These are phyloP conservation scores for Hippoglossus stenolepis DNA, from an alignment of 2,113 vertebrate genomes.

Conservation along the genomic window DNA sequence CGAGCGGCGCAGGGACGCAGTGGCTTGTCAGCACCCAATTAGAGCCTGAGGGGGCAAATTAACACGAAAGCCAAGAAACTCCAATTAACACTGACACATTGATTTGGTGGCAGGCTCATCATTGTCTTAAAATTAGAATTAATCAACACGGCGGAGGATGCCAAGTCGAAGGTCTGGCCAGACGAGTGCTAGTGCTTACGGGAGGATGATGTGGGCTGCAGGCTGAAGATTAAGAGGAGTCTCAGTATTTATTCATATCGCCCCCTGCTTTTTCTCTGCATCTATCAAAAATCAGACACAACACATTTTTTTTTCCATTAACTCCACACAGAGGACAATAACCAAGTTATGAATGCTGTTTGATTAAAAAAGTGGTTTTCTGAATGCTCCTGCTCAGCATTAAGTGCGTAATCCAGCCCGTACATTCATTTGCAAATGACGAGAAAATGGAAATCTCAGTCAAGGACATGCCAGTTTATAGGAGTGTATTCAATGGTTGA, in stretches of 20 bases:
- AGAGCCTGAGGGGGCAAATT: conserved; percentile 64
- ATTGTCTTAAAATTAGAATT: conserved; percentile 77
- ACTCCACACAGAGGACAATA: conserved; percentile 24
- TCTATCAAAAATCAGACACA: conserved; percentile 19
- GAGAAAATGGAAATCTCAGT: conserved; percentile 30
- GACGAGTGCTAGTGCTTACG: conserved; percentile 9
- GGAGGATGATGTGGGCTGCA: conserved; percentile 19
- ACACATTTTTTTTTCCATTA: conserved; percentile 30
- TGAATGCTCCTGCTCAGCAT: not conserved
- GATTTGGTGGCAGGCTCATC: conserved; percentile 70
- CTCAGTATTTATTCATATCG: conserved; percentile 12
- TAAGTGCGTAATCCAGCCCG: conserved; percentile 19
- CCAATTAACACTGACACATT: conserved; percentile 77
- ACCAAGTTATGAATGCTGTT: conserved; percentile 12
- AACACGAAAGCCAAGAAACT: conserved; percentile 66
- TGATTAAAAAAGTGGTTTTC: conserved; percentile 13
- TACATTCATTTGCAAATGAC: conserved; percentile 21
- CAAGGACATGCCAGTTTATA: conserved; percentile 28
- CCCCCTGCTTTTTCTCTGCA: not conserved
- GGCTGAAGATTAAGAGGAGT: conserved; percentile 37
- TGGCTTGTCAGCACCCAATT: conserved; percentile 68
- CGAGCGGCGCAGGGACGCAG: conserved; percentile 36
- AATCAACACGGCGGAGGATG: conserved; percentile 70
- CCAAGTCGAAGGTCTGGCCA: conserved; percentile 53
- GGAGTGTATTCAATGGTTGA: not conserved